These are phyloP conservation scores for Coptodon rendalli DNA, from an alignment of 2,113 vertebrate genomes.

Conservation along the genomic window DNA sequence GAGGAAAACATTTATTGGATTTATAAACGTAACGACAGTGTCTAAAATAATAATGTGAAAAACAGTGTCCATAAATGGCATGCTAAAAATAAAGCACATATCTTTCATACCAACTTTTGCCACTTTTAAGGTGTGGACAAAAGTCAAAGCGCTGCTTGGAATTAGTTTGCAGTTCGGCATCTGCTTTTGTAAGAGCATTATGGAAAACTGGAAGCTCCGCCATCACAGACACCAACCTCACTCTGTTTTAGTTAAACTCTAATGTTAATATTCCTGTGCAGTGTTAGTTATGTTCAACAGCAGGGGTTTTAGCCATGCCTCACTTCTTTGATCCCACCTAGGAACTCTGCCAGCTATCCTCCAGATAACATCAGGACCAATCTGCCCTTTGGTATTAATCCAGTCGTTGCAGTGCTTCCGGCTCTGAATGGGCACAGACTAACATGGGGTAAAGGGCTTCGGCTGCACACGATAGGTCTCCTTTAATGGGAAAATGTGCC, in stretches of 20 bases:
- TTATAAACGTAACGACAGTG: neutral
- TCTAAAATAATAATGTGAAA: neutral
- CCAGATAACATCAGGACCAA: conserved; percentile 27
- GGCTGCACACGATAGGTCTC: neutral
- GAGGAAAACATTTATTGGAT: accelerated
- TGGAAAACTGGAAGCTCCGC: neutral
- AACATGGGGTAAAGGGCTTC: conserved; percentile 1
- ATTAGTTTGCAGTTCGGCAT: neutral
- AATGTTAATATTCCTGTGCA: neutral
- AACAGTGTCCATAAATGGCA: neutral
- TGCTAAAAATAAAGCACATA: neutral
- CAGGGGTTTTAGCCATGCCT: neutral
- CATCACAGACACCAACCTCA: neutral
- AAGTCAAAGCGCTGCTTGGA: neutral
- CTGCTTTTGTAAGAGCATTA: neutral
- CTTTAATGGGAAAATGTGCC: neutral
- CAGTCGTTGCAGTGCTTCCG: neutral
- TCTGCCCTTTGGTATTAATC: conserved; percentile 34
- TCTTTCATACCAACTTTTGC: neutral
- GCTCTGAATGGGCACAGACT: neutral
- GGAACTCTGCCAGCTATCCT: conserved; percentile 28
- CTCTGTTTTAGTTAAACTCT: neutral
- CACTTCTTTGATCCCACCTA: conserved; percentile 9
- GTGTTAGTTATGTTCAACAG: neutral
- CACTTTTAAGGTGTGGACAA: neutral